These are phyloP conservation scores for Lanistes nyassanus DNA, from an alignment of 1,140 invertebrate genomes.

Conservation along the genomic window DNA sequence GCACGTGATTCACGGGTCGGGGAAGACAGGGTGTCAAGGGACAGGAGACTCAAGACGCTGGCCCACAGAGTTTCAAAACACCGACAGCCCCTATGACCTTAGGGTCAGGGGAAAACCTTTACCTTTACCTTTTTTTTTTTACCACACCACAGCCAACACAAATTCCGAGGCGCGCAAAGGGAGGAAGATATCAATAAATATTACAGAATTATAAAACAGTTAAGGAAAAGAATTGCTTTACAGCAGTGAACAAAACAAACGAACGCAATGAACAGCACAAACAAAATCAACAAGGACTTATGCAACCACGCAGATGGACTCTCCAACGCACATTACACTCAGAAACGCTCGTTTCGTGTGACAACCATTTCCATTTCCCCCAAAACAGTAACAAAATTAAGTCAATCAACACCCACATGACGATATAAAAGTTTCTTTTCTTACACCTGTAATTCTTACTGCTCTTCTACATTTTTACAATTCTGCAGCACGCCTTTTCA, in stretches of 20 bases:
- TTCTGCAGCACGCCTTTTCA: background rate
- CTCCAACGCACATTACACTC: background rate
- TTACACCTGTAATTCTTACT: no score
- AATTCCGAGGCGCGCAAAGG: no score
- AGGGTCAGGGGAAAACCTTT: no score
- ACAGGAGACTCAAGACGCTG: no score
- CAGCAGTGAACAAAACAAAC: background rate
- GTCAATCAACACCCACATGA: no score
- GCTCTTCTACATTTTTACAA: background rate
- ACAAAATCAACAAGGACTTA: background rate
- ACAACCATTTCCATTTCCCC: background rate
- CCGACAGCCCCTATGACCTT: no score
- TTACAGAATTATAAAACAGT: background rate
- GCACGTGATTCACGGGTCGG: no score
- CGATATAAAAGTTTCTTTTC: no score
- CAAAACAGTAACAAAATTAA: background rate
- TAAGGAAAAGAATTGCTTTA: background rate
- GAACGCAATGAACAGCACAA: background rate
- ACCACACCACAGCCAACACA: background rate
- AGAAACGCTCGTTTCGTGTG: background rate
- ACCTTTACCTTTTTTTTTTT: no score
- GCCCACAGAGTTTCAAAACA: no score
- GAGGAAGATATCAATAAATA: no score
- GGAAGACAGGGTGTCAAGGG: no score
- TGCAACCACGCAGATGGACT: background rate